Evolutionary conservation across 2,888 invertebrate genomes (phyloP).

Genomic region (Metellina segmentata): DNA sequence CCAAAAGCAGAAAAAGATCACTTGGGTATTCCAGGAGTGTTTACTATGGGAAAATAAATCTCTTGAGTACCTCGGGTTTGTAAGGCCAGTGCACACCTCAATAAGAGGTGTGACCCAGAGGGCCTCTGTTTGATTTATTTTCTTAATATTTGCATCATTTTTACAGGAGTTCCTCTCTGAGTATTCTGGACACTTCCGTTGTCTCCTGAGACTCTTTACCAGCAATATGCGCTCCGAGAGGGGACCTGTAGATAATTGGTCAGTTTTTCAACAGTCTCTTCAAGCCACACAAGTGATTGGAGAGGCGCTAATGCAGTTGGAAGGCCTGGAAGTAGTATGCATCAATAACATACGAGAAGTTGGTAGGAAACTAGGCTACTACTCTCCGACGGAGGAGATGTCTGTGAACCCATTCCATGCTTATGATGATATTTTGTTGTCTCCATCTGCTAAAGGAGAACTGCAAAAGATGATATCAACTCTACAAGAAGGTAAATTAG

Average conservation of each 20-base stretch:
- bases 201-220: conserved; percentile 86
- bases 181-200: conserved; percentile 86
- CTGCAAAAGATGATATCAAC: conserved; percentile 54
- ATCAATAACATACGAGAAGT: conserved; percentile 84
- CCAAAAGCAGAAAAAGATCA: too few relatives aligned
- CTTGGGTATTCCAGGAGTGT: too few relatives aligned
- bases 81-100: too few relatives aligned
- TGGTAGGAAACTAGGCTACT: conserved; percentile 81
- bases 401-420: conserved; percentile 70
- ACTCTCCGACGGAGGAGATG: conserved; percentile 47
- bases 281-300: conserved; percentile 83
- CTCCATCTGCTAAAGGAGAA: conserved; percentile 60
- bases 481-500: conserved; percentile 61
- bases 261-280: conserved; percentile 82
- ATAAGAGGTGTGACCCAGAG: too few relatives aligned
- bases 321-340: conserved; percentile 86
- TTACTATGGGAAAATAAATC: too few relatives aligned
- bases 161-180: conserved; percentile 78
- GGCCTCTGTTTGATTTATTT: too few relatives aligned
- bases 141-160: not conserved
- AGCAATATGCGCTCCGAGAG: conserved; percentile 80
- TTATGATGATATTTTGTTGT: conserved; percentile 70
- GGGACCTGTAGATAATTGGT: conserved; percentile 86
- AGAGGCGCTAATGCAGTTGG: conserved; percentile 86
- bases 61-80: too few relatives aligned